phyloP scores from a whole-genome alignment of 2,797 vertebrate species.

The Phaenicophaeus curvirostris region DNA sequence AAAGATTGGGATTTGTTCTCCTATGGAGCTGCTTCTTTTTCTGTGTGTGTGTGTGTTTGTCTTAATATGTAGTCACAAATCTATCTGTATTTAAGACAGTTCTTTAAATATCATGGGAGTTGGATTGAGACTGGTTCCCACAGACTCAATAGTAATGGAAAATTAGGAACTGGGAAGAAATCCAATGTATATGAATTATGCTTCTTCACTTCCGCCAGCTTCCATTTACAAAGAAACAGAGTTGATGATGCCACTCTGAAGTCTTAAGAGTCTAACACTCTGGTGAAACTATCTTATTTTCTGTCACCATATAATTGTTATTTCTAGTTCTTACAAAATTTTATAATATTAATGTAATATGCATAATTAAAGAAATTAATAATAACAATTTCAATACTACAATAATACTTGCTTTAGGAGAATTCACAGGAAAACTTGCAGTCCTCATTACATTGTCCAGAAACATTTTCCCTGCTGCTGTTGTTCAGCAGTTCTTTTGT shows the following conservation, averaged over 20 bases:
- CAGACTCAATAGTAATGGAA: slow-evolving; percentile 17
- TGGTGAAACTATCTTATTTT: neutral
- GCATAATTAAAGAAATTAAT: neutral
- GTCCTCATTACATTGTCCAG: neutral
- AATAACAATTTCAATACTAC: neutral
- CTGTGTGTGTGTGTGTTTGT: accelerated
- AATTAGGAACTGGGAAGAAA: slow-evolving; percentile 16
- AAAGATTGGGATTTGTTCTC: neutral
- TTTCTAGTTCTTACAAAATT: neutral
- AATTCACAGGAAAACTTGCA: neutral
- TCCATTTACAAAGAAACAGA: slow-evolving; percentile 12
- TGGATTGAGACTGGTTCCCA: slow-evolving; percentile 16
- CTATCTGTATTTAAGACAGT: neutral
- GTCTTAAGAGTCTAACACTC: neutral
- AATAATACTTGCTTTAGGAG: neutral
- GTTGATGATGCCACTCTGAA: neutral
- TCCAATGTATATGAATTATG: slow-evolving; percentile 6
- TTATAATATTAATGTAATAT: neutral
- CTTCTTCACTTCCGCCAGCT: neutral
- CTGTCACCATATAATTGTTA: neutral
- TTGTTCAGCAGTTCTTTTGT: neutral
- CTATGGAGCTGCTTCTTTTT: neutral
- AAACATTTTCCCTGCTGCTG: neutral
- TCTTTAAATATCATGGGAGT: slow-evolving; percentile 24
- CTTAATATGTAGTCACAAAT: neutral